Percentiles rank a stretch among this genome's conserved stretches.
phyloP scores from a whole-genome alignment of 2,113 vertebrate genomes.

The Rhinolophus sinicus region DNA sequence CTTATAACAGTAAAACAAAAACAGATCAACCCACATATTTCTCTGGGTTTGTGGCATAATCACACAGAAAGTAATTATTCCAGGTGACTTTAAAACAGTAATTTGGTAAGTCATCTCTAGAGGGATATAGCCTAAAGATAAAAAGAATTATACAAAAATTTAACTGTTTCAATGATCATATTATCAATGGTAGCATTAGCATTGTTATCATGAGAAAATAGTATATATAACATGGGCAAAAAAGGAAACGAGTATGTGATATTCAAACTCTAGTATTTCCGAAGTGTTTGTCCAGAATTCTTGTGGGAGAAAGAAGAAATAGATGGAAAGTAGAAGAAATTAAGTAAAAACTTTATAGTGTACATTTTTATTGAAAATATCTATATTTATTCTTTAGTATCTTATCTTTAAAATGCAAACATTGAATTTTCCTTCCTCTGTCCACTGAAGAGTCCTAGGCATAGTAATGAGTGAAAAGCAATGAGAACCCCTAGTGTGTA shows the following conservation, averaged over 20 bases:
- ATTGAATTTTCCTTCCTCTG: neutral
- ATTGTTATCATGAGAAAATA: neutral
- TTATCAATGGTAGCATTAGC: neutral
- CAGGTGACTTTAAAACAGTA: neutral
- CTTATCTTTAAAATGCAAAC: neutral
- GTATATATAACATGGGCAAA: neutral
- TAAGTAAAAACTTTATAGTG: neutral
- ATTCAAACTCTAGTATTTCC: neutral
- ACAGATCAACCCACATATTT: neutral
- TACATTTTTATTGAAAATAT: neutral
- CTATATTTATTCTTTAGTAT: neutral
- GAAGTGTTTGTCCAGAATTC: neutral
- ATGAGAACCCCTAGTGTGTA: neutral
- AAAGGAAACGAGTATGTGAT: neutral
- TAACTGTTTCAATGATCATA: neutral
- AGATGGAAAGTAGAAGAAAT: neutral
- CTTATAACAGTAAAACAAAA: neutral
- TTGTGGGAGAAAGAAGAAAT: neutral
- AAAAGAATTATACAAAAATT: neutral
- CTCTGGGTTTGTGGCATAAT: neutral
- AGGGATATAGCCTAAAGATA: neutral
- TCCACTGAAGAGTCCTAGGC: neutral
- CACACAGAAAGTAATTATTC: neutral
- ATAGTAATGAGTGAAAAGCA: neutral
- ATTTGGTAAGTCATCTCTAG: neutral